Conservation (phyloP, 2,888 invertebrate genomes). For the Rugalucina vietnamica region DNA sequence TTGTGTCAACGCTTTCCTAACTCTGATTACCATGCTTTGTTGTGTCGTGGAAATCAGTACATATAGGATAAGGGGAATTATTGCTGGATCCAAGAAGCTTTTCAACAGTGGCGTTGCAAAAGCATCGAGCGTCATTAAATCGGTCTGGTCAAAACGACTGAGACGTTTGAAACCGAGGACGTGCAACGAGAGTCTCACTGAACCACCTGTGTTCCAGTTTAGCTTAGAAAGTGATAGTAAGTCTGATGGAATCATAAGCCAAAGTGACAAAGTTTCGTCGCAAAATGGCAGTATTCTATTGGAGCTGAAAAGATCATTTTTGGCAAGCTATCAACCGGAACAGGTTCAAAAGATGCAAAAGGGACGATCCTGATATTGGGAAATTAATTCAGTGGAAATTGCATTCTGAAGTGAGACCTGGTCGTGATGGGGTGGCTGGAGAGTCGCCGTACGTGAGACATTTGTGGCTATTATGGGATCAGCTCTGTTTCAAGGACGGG, state of each 20-base stretch:
- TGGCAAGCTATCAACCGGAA: neutral
- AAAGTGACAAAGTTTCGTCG: neutral
- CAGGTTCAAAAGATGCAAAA: neutral
- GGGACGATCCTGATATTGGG: neutral
- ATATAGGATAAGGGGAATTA: no score
- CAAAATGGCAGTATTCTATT: neutral
- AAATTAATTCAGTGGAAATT: neutral
- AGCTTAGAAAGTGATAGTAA: neutral
- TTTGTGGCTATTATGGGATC: slow-evolving; percentile 29
- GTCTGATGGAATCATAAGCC: neutral
- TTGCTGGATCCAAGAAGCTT: no score
- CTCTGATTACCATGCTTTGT: no score
- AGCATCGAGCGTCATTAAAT: neutral
- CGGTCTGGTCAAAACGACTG: neutral
- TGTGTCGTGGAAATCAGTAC: no score
- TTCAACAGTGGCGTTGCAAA: neutral
- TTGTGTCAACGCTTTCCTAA: no score
- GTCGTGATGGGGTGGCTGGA: slow-evolving; percentile 10
- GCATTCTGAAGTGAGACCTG: neutral
- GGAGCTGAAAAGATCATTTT: neutral
- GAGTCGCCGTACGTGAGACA: neutral
- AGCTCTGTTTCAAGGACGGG: slow-evolving; percentile 9
- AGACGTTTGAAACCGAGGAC: neutral
- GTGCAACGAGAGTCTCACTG: neutral
- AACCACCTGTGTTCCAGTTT: neutral